These are phyloP conservation scores for Alouatta palliata DNA, from an alignment of 2,113 vertebrate species.

Conservation along the genomic window DNA sequence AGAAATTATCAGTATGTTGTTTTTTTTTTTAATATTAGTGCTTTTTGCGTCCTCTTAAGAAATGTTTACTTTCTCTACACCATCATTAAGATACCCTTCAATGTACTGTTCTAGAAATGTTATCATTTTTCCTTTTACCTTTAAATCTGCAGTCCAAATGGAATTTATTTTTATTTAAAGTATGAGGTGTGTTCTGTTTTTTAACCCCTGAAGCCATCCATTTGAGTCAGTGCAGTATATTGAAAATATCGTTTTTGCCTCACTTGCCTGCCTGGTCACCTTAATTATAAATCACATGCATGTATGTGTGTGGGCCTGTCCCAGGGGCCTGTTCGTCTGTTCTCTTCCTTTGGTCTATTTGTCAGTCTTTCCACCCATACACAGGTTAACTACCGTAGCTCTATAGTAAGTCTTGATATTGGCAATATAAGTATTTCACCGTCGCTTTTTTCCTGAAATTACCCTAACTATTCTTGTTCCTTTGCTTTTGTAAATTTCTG, in stretches of 20 bases:
- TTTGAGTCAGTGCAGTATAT: too few species aligned
- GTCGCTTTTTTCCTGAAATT: background rate
- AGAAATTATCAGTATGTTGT: background rate
- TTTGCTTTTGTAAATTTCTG: background rate
- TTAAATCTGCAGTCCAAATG: background rate
- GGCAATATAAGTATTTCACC: background rate
- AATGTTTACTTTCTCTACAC: background rate
- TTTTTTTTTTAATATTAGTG: background rate
- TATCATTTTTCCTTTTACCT: background rate
- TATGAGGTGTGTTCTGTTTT: background rate
- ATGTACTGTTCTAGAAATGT: background rate
- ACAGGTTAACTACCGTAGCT: background rate
- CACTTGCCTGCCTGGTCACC: background rate
- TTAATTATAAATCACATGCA: background rate
- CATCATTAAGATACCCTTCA: background rate
- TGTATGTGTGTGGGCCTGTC: background rate
- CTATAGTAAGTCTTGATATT: background rate
- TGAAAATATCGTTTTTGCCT: background rate
- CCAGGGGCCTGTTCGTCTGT: background rate
- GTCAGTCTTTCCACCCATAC: background rate
- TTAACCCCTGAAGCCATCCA: background rate
- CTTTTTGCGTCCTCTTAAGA: background rate
- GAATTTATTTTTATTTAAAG: background rate
- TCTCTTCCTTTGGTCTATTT: background rate
- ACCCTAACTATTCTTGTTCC: background rate